phyloP scores from a whole-genome alignment of 2,888 invertebrate species.

The Callimorpha dominula region DNA sequence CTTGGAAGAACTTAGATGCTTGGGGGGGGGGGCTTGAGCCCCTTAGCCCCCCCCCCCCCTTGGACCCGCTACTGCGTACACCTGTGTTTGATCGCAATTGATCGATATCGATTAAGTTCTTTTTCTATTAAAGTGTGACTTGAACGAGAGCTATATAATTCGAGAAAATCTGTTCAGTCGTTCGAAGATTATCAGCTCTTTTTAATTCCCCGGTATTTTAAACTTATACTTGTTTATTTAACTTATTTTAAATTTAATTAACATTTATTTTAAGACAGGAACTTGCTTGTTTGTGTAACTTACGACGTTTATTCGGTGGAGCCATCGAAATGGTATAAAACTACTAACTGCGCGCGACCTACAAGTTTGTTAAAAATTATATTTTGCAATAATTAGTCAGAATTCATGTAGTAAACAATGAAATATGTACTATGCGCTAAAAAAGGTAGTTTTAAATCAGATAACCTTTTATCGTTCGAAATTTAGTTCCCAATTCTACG shows the following conservation, averaged over 20 bases:
- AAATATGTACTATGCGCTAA: constrained; percentile 34
- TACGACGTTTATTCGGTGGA: background rate
- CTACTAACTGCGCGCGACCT: background rate
- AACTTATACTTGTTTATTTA: background rate
- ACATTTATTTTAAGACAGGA: background rate
- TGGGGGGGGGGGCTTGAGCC: too few species aligned
- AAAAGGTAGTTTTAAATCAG: constrained; percentile 44
- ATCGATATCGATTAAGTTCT: too few species aligned
- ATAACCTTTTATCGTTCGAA: constrained; percentile 49
- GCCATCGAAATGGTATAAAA: background rate
- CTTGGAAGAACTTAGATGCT: too few species aligned
- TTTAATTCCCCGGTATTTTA: background rate
- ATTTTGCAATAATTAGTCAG: constrained; percentile 21
- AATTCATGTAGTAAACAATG: constrained; percentile 24
- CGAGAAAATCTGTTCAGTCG: too few species aligned
- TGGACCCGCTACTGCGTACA: too few species aligned
- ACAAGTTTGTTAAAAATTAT: constrained; percentile 9
- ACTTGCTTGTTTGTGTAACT: background rate
- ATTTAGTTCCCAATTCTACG: constrained; percentile 40
- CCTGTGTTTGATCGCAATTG: too few species aligned
- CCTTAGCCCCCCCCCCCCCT: too few species aligned
- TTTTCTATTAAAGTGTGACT: too few species aligned
- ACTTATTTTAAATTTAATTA: background rate
- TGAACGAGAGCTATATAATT: too few species aligned
- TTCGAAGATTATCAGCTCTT: too few species aligned